Conservation (phyloP, 2,113 vertebrate species). For the Sardina pilchardus region DNA sequence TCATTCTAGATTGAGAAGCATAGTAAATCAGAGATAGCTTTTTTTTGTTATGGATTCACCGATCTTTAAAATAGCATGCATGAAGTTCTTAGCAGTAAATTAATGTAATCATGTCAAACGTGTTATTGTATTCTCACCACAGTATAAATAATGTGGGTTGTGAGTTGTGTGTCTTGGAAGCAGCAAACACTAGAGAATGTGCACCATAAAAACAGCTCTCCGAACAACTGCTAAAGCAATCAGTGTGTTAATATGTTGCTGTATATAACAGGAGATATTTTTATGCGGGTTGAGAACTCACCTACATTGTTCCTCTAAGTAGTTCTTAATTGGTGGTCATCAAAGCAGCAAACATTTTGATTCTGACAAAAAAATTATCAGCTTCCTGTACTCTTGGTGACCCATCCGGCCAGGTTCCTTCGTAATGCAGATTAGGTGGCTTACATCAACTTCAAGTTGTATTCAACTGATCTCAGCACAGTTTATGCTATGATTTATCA, state of each 20-base stretch:
- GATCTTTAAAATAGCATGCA: neutral
- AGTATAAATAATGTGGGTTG: slow-evolving; percentile 20
- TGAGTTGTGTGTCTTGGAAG: neutral
- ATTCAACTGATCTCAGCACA: neutral
- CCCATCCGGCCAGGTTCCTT: neutral
- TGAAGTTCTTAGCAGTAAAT: neutral
- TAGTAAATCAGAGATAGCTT: neutral
- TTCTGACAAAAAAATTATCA: neutral
- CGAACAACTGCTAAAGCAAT: slow-evolving; percentile 38
- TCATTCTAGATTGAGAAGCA: neutral
- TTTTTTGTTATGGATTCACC: neutral
- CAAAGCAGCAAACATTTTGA: neutral
- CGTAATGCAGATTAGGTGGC: neutral
- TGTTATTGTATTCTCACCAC: neutral
- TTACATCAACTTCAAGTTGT: neutral
- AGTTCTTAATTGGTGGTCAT: neutral
- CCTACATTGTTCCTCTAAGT: neutral
- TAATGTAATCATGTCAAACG: neutral
- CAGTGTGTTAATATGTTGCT: slow-evolving; percentile 20
- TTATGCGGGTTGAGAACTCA: slow-evolving; percentile 38
- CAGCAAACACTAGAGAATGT: neutral
- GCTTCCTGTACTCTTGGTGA: neutral
- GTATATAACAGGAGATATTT: slow-evolving; percentile 27
- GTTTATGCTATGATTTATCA: no score
- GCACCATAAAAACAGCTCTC: neutral